Evolutionary conservation across 2,888 invertebrate species (phyloP).

Genomic region (Cetonia aurata): DNA sequence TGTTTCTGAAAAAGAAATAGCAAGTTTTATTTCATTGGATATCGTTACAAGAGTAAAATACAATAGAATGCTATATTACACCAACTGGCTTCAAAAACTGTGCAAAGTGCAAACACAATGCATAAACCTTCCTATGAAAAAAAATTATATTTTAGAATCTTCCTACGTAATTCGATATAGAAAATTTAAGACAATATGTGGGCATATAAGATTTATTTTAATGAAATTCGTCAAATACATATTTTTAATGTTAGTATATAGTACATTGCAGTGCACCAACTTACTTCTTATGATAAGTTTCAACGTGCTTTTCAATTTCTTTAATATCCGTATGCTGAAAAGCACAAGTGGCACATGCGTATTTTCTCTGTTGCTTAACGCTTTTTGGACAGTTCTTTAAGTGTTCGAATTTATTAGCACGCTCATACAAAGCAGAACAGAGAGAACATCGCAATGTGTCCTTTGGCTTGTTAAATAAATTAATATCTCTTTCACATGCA

Average conservation of each 20-base stretch:
- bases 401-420: conserved; percentile 56
- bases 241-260: neutral
- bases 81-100: neutral
- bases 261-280: neutral
- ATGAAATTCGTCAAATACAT: neutral
- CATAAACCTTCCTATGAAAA: too few species aligned
- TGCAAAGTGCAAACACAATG: too few species aligned
- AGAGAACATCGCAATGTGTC: conserved; percentile 61
- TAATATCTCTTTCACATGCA: conserved; percentile 55
- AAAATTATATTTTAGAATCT: too few species aligned
- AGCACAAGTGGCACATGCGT: conserved; percentile 60
- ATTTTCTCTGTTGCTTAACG: conserved; percentile 51
- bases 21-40: conserved; percentile 24
- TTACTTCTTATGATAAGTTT: conserved; percentile 23
- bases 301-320: conserved; percentile 58
- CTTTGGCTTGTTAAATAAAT: conserved; percentile 55
- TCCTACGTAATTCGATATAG: too few species aligned
- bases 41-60: neutral
- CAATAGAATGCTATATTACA: neutral
- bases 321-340: conserved; percentile 57
- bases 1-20: conserved; percentile 17
- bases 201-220: neutral
- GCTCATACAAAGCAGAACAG: conserved; percentile 59
- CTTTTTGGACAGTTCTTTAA: conserved; percentile 56
- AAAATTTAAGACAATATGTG: neutral